A percentile compares a stretch with the other conserved stretches of the same genome.
These are phyloP conservation scores for Salmo trutta DNA, from an alignment of 2,797 vertebrate genomes.

Conservation along the genomic window DNA sequence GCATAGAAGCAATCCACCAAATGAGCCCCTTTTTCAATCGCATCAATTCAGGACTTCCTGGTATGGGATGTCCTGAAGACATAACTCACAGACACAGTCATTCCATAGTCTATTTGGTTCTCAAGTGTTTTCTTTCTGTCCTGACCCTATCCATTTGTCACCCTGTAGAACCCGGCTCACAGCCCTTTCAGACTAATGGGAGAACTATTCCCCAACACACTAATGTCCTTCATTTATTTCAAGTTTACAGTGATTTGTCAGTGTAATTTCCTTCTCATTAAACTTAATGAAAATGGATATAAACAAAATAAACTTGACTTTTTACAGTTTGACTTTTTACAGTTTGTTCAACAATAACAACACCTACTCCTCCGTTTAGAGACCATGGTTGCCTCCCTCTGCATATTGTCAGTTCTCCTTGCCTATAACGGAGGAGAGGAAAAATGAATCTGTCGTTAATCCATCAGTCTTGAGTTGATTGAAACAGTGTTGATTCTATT, in stretches of 20 bases:
- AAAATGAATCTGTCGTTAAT: constrained; percentile 75
- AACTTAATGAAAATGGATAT: constrained; percentile 48
- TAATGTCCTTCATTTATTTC: constrained; percentile 62
- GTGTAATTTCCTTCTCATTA: constrained; percentile 65
- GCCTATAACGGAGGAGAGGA: constrained; percentile 49
- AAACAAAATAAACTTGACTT: constrained; percentile 51
- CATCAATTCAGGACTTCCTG: constrained; percentile 69
- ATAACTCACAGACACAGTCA: constrained; percentile 63
- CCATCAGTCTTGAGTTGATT: constrained; percentile 66
- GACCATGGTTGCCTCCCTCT: constrained; percentile 47
- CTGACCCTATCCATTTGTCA: constrained; percentile 61
- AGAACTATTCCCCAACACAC: constrained; percentile 38
- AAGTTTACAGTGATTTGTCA: constrained; percentile 50
- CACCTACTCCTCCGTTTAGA: constrained; percentile 35
- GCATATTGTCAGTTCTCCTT: constrained; percentile 48
- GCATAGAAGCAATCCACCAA: constrained; percentile 52
- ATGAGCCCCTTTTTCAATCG: constrained; percentile 54
- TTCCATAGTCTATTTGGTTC: constrained; percentile 65
- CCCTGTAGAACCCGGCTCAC: constrained; percentile 40
- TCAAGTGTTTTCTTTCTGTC: constrained; percentile 57
- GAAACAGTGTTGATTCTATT: constrained; percentile 68
- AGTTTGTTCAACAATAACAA: constrained; percentile 29
- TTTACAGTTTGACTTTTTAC: constrained; percentile 39
- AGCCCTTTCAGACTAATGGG: constrained; percentile 46
- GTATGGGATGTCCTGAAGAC: constrained; percentile 44